A percentile compares a stretch with the other conserved stretches of the same genome.
phyloP scores from a whole-genome alignment of 2,797 vertebrate genomes.

The Channa striata region DNA sequence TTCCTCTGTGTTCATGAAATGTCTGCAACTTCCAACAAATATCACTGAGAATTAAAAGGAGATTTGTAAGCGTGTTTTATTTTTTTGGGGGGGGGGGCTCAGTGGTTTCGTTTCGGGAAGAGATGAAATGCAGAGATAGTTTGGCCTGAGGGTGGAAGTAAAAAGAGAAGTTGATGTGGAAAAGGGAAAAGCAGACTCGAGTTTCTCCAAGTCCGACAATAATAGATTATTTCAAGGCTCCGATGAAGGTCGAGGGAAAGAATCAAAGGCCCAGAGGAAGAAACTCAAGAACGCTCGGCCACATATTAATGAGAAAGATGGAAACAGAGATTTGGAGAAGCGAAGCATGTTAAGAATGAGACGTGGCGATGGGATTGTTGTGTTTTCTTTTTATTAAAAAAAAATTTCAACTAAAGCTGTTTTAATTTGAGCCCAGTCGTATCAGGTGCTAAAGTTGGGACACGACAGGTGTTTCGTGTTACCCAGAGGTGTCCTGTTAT shows the following conservation, averaged over 20 bases:
- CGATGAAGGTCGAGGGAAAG: conserved; percentile 36
- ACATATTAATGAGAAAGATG: too few species aligned
- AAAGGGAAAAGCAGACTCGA: conserved; percentile 32
- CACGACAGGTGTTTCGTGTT: too few species aligned
- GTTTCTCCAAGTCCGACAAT: conserved; percentile 28
- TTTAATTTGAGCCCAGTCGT: too few species aligned
- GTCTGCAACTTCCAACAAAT: conserved; percentile 16
- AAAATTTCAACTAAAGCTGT: too few species aligned
- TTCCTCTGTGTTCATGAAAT: neutral
- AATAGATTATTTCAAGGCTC: conserved; percentile 17
- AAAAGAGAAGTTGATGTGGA: conserved; percentile 20
- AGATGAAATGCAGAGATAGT: neutral
- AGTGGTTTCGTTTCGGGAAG: conserved; percentile 2
- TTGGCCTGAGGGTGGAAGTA: conserved; percentile 17
- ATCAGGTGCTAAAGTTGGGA: too few species aligned
- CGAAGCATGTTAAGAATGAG: too few species aligned
- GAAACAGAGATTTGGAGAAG: too few species aligned
- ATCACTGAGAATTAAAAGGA: neutral
- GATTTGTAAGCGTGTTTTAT: neutral
- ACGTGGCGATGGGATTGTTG: too few species aligned
- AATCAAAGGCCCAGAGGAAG: conserved; percentile 13
- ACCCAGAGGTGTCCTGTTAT: too few species aligned
- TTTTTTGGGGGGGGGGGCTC: too few species aligned
- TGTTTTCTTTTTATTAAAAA: too few species aligned
- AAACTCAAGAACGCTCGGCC: conserved; percentile 5